These are phyloP conservation scores for Columbina picui DNA, from an alignment of 2,113 vertebrate genomes.

Conservation along the genomic window DNA sequence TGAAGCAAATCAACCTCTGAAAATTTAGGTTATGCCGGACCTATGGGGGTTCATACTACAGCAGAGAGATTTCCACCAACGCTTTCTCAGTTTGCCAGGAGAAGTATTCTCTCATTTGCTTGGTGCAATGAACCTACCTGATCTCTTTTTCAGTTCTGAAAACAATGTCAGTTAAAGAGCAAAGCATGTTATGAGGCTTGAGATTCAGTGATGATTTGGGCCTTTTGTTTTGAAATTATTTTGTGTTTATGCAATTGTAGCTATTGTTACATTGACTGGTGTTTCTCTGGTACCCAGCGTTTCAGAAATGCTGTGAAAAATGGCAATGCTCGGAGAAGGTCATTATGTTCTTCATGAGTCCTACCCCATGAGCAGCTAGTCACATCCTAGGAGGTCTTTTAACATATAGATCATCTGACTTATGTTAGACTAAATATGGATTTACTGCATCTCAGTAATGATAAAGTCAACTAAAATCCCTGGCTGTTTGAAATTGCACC, in stretches of 20 bases:
- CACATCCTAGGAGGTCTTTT: neutral
- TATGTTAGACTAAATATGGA: neutral
- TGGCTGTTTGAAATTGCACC: neutral
- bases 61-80: slow-evolving; percentile 7
- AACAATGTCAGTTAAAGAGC: neutral
- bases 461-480: neutral
- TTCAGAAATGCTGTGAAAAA: neutral
- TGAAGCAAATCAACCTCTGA: neutral
- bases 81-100: slow-evolving; percentile 1
- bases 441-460: neutral
- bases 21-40: neutral
- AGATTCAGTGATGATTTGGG: fast-evolving
- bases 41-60: neutral
- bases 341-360: neutral
- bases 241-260: neutral
- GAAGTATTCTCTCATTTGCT: neutral
- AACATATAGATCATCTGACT: neutral
- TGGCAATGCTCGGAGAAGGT: neutral
- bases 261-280: neutral
- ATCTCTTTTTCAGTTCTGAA: neutral
- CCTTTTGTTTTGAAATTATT: neutral
- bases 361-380: neutral
- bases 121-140: slow-evolving; percentile 14
- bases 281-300: neutral
- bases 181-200: neutral